Evolutionary conservation across 1,140 invertebrate species (phyloP), one percentile per base, ranked within the genome.

Genomic region (Leptonema lineaticorne): DNA sequence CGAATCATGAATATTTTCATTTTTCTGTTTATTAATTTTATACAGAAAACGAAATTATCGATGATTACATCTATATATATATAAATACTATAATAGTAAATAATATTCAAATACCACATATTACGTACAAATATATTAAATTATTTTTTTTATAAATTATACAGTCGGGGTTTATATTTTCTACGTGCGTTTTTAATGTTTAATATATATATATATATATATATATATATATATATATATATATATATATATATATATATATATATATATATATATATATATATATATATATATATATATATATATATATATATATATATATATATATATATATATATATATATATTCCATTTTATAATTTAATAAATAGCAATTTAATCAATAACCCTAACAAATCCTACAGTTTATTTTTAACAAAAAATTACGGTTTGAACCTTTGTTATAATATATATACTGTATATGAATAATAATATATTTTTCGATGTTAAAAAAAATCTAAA

Each of bases 141-240:
- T 53, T 26, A 26, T 22, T 62, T 62, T 62, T 26, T 62, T 45
- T 64, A 50, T 64, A 30, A 64, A 64, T 64, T 26, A 64, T 33
- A 64, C 62, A 64, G 62, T 64, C 62, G 62, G 37, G 62, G 62
- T 50, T 64, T 26, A 64, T 64, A 64, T 29, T 64, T 50, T 20
- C 27, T 29, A 64, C 46, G 50, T 53, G 50, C 50, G 20, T 11
- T 24, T 53, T 53, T 53, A 11, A 9, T 41, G 9, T 33, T 6
- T 4, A 14, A 41, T 11, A 41, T 41, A 41, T 41, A 16, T 33
- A 11, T 24, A 26, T 24, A n/a, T 24, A 7, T 56, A 26, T 29
- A 18, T 58, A 18, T 30, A 18, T 59, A 0, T 33, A 53, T 59
- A 16, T 20, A 16, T 20, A 5, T 30, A n/a, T n/a, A n/a, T n/a